These are phyloP conservation scores for Heterocephalus glaber DNA, from an alignment of 2,113 vertebrate genomes.

Conservation along the genomic window DNA sequence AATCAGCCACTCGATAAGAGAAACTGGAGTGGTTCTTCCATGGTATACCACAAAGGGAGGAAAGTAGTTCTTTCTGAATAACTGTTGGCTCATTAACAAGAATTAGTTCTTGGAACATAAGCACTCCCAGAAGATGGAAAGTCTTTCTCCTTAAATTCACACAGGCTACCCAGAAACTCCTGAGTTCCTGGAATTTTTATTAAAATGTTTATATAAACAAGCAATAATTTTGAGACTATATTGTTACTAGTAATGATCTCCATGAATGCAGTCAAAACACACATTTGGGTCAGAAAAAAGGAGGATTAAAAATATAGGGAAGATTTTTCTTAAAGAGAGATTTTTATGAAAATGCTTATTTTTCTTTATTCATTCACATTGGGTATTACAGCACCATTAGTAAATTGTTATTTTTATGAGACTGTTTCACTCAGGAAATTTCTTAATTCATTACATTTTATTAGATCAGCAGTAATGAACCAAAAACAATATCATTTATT, in stretches of 20 bases:
- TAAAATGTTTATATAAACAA: conserved; percentile 68
- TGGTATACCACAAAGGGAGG: neutral
- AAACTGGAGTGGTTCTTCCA: neutral
- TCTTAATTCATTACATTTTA: conserved; percentile 84
- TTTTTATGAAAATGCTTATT: conserved; percentile 79
- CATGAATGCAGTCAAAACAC: conserved; percentile 55
- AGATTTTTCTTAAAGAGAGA: conserved; percentile 63
- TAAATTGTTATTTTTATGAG: conserved; percentile 86
- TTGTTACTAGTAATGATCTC: conserved; percentile 66
- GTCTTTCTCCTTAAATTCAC: conserved; percentile 67
- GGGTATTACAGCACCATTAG: conserved; percentile 74
- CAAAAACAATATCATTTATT: conserved; percentile 86
- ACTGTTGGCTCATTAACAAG: conserved; percentile 47
- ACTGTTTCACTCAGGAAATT: conserved; percentile 80
- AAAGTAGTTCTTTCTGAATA: neutral
- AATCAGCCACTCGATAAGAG: neutral
- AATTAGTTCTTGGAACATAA: conserved; percentile 53
- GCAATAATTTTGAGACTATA: conserved; percentile 62
- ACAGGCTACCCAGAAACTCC: conserved; percentile 65
- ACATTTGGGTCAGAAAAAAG: neutral
- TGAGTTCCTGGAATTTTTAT: conserved; percentile 74
- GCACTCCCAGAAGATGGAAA: conserved; percentile 59
- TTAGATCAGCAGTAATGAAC: conserved; percentile 87
- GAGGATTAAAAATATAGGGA: conserved; percentile 38
- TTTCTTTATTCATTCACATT: conserved; percentile 68